A percentile compares a stretch with the other conserved stretches of the same genome.
Conservation (phyloP, 2,797 vertebrate species). For the Crenuchus spilurus region DNA sequence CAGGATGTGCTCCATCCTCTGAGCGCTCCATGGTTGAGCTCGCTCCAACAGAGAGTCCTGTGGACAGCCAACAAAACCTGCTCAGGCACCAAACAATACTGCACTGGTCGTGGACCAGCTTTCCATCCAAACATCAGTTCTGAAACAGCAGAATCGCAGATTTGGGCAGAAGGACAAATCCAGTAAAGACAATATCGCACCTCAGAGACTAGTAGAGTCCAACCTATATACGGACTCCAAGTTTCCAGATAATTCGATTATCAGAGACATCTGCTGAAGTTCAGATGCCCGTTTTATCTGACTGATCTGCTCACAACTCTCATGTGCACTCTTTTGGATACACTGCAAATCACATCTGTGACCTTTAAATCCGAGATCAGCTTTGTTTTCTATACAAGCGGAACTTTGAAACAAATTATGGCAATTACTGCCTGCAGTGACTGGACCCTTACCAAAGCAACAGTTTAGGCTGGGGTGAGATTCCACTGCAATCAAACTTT, state of each 20-base stretch:
- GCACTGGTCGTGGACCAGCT: slow-evolving; percentile 4
- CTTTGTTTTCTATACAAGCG: neutral
- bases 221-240: slow-evolving; percentile 51
- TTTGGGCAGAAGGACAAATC: neutral
- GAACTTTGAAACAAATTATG: neutral
- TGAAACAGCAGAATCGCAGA: slow-evolving; percentile 20
- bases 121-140: neutral
- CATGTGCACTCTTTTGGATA: slow-evolving; percentile 15
- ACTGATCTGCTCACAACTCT: slow-evolving; percentile 23
- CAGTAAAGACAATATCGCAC: slow-evolving; percentile 37
- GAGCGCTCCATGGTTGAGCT: slow-evolving; percentile 90
- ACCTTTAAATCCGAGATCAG: slow-evolving; percentile 22
- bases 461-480: neutral
- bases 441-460: neutral
- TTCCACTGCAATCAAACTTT: neutral
- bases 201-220: slow-evolving; percentile 55
- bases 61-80: slow-evolving; percentile 29
- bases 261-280: slow-evolving; percentile 49
- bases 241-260: slow-evolving; percentile 58
- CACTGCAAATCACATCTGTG: slow-evolving; percentile 12
- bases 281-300: slow-evolving; percentile 57
- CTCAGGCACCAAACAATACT: slow-evolving; percentile 47
- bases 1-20: slow-evolving; percentile 95
- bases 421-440: neutral
- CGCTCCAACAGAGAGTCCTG: slow-evolving; percentile 93